Conservation (phyloP, 2,888 invertebrate genomes). For the Conops quadrifasciatus region DNA sequence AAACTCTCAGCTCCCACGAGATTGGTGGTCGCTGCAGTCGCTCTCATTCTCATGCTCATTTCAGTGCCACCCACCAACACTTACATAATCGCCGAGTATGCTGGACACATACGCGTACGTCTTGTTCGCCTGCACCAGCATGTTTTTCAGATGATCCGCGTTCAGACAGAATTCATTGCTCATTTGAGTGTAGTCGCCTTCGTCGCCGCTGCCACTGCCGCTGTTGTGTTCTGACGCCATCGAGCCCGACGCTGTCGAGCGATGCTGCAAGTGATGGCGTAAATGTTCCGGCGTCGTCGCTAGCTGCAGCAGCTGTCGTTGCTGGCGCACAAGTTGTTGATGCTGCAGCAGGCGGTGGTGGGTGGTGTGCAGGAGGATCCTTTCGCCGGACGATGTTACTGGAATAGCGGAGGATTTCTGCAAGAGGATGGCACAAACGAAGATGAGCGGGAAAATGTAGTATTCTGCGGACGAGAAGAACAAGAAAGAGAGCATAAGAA, state of each 20-base stretch:
- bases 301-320: conserved; percentile 30
- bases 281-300: conserved; percentile 35
- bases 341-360: conserved; percentile 43
- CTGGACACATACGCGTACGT: conserved; percentile 34
- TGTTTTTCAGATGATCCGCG: conserved; percentile 24
- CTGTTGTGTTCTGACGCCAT: conserved; percentile 18
- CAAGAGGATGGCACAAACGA: conserved; percentile 44
- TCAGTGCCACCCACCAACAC: conserved; percentile 29
- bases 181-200: conserved; percentile 35
- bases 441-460: conserved; percentile 43
- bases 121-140: conserved; percentile 38
- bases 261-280: conserved; percentile 52
- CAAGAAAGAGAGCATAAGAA: neutral
- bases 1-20: no score
- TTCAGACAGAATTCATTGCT: conserved; percentile 22
- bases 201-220: conserved; percentile 11
- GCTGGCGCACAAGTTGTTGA: conserved; percentile 42
- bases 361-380: conserved; percentile 43
- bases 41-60: no score
- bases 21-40: no score
- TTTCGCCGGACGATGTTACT: conserved; percentile 40
- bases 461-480: conserved; percentile 41
- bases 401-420: conserved; percentile 40
- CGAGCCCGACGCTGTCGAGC: conserved; percentile 46
- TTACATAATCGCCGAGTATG: conserved; percentile 43